phyloP scores from a whole-genome alignment of 30 jellyfish, hydroid and myxozoan genomes.

The Pelagia noctiluca region DNA sequence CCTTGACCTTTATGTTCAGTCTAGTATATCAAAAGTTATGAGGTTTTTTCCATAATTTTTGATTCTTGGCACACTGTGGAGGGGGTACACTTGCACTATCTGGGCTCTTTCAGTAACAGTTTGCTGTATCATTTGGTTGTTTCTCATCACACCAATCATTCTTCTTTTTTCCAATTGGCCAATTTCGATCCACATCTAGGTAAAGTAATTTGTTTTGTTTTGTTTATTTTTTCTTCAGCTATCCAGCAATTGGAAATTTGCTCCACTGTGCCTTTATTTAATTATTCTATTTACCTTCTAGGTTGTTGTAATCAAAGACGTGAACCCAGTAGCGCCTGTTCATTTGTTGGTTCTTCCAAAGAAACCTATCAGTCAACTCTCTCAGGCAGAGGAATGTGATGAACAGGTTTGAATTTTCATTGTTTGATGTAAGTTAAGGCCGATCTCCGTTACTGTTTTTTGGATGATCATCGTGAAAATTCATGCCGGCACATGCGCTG shows the following conservation, averaged over 20 bases:
- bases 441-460: too few species aligned
- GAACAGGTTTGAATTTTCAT: constrained; percentile 29
- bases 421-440: too few species aligned
- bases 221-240: too few species aligned
- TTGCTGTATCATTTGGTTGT: not conserved
- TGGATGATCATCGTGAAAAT: too few species aligned
- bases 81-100: too few species aligned
- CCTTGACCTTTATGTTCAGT: too few species aligned
- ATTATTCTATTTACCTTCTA: constrained; percentile 1
- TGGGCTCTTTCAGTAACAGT: not conserved
- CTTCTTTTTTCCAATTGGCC: too few species aligned
- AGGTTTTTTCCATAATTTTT: too few species aligned
- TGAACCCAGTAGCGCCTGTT: constrained; percentile 97
- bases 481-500: too few species aligned
- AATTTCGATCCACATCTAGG: not conserved
- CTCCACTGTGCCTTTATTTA: not conserved
- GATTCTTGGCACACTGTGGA: too few species aligned
- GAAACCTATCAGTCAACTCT: constrained; percentile 70
- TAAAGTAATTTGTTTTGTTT: not conserved
- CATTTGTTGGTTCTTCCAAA: constrained; percentile 97
- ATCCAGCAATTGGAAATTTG: not conserved
- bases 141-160: too few species aligned
- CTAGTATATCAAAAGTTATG: too few species aligned
- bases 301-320: constrained; percentile 96
- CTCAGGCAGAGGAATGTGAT: constrained; percentile 75